phyloP scores from a whole-genome alignment of 2,797 vertebrate genomes.

The Psittacula echo region DNA sequence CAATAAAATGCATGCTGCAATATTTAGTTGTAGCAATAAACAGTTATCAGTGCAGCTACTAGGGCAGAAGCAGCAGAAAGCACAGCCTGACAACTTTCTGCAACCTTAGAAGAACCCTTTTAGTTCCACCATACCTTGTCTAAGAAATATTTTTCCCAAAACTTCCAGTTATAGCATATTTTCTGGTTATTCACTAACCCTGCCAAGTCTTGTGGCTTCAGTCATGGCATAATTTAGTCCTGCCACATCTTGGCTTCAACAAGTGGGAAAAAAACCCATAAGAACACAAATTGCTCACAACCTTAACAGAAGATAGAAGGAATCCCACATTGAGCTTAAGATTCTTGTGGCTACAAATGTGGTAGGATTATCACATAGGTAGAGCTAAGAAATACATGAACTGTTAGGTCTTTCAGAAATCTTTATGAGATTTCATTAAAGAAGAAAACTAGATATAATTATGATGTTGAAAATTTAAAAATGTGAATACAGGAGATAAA shows the following conservation, averaged over 20 bases:
- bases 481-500: background rate
- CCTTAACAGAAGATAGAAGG: background rate
- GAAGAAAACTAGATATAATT: background rate
- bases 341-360: background rate
- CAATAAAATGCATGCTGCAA: background rate
- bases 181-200: background rate
- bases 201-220: background rate
- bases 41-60: background rate
- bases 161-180: background rate
- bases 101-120: background rate
- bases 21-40: background rate
- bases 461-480: background rate
- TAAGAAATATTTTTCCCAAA: background rate
- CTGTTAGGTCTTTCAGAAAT: background rate
- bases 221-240: background rate
- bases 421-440: background rate
- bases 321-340: background rate
- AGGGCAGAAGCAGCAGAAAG: background rate
- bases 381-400: background rate
- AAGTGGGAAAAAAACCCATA: background rate
- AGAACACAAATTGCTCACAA: background rate
- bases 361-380: background rate
- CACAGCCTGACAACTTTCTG: background rate
- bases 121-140: background rate
- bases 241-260: background rate